Conservation (phyloP, 2,113 vertebrate genomes). For the Typhlomys cinereus region DNA sequence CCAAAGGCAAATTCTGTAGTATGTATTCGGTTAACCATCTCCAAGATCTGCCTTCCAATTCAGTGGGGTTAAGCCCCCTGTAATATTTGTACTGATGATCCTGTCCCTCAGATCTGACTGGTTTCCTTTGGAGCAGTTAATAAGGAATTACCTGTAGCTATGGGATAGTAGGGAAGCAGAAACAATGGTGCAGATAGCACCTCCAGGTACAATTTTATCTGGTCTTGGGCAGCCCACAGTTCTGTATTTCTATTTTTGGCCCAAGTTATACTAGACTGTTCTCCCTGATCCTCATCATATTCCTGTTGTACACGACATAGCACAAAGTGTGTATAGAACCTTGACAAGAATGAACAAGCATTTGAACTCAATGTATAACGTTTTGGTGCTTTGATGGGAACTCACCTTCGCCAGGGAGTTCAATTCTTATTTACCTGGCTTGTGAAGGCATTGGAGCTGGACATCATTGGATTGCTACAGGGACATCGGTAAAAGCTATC, state of each 20-base stretch:
- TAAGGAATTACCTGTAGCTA: neutral
- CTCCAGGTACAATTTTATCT: too few relatives aligned
- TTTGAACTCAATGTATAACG: neutral
- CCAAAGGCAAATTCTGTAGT: too few relatives aligned
- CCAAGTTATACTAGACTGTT: neutral
- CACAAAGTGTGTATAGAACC: neutral
- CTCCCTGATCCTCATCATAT: conserved; percentile 29
- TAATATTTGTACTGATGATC: neutral
- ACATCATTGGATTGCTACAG: neutral
- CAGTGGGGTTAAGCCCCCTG: neutral
- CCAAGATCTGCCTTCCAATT: neutral
- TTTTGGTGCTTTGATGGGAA: neutral
- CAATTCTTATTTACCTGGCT: neutral
- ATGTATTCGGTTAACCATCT: too few relatives aligned
- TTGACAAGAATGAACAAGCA: neutral
- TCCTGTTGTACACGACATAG: neutral
- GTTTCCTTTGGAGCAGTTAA: neutral
- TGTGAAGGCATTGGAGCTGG: neutral
- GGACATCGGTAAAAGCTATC: neutral
- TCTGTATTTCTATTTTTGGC: neutral
- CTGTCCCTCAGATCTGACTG: neutral
- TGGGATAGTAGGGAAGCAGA: neutral
- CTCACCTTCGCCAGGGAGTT: neutral
- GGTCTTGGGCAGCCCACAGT: neutral
- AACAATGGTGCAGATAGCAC: too few relatives aligned